Evolutionary conservation across 2,113 vertebrate genomes (phyloP).

Genomic region (Hystrix brachyura): DNA sequence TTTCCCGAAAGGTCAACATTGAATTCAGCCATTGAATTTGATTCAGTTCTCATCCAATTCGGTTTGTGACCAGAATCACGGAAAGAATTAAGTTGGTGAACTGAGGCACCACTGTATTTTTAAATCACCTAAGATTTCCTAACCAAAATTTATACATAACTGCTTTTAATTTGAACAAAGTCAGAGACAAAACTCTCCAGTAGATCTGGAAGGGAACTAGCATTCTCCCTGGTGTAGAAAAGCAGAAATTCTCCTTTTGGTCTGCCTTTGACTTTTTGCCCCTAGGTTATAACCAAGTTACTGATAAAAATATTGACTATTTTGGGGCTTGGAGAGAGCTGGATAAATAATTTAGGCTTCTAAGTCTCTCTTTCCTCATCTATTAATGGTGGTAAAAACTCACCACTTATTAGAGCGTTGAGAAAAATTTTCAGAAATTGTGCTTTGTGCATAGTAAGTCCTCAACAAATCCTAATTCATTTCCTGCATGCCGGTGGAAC

Average conservation of each 20-base stretch:
- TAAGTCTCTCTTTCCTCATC: neutral
- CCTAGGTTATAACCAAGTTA: neutral
- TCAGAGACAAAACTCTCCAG: neutral
- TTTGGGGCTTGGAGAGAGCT: neutral
- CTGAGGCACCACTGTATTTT: neutral
- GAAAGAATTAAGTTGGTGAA: too few species aligned
- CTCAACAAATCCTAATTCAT: neutral
- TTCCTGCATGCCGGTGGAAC: neutral
- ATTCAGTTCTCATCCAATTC: too few species aligned
- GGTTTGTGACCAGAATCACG: too few species aligned
- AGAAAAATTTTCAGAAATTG: neutral
- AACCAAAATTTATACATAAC: neutral
- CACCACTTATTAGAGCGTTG: neutral
- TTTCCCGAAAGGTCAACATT: too few species aligned
- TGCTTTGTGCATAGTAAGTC: neutral
- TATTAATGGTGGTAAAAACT: neutral
- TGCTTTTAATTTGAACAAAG: neutral
- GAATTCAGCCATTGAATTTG: too few species aligned
- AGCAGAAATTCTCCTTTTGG: neutral
- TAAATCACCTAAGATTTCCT: slow-evolving; percentile 11
- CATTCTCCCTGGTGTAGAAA: neutral
- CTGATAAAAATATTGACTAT: neutral
- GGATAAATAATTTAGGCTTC: neutral
- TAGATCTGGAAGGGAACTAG: neutral
- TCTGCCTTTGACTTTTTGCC: neutral